Base-by-base conservation (phyloP, 92 coral and sea anemone species). In the Epizoanthus stellaris region DNA sequence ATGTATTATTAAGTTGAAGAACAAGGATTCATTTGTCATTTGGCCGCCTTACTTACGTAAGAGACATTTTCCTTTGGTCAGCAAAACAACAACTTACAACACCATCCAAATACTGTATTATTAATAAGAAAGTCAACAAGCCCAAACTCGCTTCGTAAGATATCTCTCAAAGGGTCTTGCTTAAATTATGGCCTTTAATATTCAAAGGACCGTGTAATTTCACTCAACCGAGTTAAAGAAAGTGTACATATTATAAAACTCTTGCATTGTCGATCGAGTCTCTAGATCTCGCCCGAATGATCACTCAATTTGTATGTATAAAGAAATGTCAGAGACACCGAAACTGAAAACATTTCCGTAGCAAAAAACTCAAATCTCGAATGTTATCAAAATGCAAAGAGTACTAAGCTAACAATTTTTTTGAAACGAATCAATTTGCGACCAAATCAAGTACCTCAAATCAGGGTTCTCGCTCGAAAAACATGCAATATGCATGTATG, bases 31-130 rank as follows among this genome's bases (percentile, higher is more conserved):
- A 36, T 16, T 76, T 59, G 38, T 36, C 19, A n/a, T 17, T 16
- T 19, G 20, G 19, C 12, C 15, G n/a, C n/a, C 49, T 23, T 34
- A 34, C 70, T 23, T 65, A 65, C 70, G 70, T 57, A 30, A 49
- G 25, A 23, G 20, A 75, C 45, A 45, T 62, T 62, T 43, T 17
- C 47, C 69, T 79, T 30, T 36, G 21, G 38, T 60, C 69, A 39
- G 69, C 54, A 60, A 39, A 77, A 40, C 5, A 77, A 45, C 1
- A 52, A 3, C 6, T 2, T 3, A 45, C 1, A 52, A 3, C 6
- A 43, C 6, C 20, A 79, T 42, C 38, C 21, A 62, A 79, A 62
- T 16, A 63, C 83, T 79, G 73, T 45, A 79, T 79, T 63, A 79
- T 62, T 79, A 62, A 79, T 79, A 11, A 62, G 11, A 62, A 8